Evolutionary conservation across 2,797 vertebrate species (phyloP), one percentile per base, ranked within the genome.

Genomic region (Bryconaethiops microstoma): DNA sequence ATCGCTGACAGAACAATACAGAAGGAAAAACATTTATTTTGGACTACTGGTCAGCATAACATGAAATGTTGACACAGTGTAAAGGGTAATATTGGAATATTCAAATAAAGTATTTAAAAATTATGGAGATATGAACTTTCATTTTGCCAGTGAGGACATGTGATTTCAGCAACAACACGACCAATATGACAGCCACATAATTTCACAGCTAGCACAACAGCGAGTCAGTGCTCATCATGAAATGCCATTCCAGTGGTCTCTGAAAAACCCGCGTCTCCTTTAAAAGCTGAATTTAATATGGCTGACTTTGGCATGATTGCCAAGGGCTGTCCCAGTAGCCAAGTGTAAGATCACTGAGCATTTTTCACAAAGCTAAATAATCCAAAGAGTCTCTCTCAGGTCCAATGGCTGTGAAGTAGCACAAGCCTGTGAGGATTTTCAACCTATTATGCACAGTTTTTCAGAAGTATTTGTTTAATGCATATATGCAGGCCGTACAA

Each of bases 341-440:
- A 81, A 67, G 68, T 82, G 75, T 80, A 76, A 79, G 78, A 83
- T 79, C 78, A 81, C 72, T 83, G 60, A 42, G 70, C 59, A 72
- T 79, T 82, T 77, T 77, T 67, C 72, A 79, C 76, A 82, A 80
- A 85, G 74, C 59, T 29, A 65, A 65, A 74, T 29, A 60, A 68
- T 83, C 69, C 65, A 81, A 79, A 71, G 76, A 74, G 35, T 55
- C 39, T 21, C 16, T 76, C 45, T 60, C 39, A 45, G 13, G 35
- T 75, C 74, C 71, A 82, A 50, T 77, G 74, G 74, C 62, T 71
- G 76, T 78, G 60, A 79, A 48, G 50, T 25, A 55, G 75, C 8
- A 35, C 23, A 13, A 16, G 62, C 65, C 29, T 62, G 55, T 23
- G 64, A 78, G 63, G 35, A 55, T 73, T 59, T 70, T 73, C 42